phyloP scores from a whole-genome alignment of 2,797 vertebrate genomes.

The Gadopsis marmoratus region DNA sequence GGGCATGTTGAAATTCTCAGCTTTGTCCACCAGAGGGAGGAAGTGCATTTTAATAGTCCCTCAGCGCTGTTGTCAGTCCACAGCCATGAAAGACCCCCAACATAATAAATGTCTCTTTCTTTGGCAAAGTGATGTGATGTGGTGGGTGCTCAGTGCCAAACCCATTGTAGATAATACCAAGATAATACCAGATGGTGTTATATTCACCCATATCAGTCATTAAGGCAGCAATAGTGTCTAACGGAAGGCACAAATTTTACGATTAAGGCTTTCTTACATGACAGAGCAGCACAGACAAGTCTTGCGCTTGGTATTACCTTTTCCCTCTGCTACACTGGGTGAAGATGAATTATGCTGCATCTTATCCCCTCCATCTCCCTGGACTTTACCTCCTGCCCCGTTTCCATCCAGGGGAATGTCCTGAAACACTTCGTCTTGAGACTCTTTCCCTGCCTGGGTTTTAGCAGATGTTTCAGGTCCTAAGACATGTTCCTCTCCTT shows the following conservation, averaged over 20 bases:
- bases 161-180: not conserved
- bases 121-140: constrained; percentile 33
- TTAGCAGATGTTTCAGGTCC: constrained; percentile 18
- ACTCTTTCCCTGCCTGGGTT: constrained; percentile 20
- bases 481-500: constrained; percentile 72
- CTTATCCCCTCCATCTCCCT: constrained; percentile 32
- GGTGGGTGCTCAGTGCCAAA: constrained; percentile 7
- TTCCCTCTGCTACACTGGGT: constrained; percentile 34
- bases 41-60: constrained; percentile 50
- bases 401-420: constrained; percentile 64
- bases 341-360: constrained; percentile 19
- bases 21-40: constrained; percentile 70
- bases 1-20: constrained; percentile 31
- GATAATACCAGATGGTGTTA: not conserved
- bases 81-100: constrained; percentile 3
- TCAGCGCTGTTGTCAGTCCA: not conserved
- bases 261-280: constrained; percentile 71
- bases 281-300: constrained; percentile 82
- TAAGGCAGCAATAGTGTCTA: not conserved
- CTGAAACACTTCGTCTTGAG: constrained; percentile 43
- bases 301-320: constrained; percentile 63
- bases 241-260: constrained; percentile 9
- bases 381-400: constrained; percentile 29
- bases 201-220: constrained; percentile 13
- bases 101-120: constrained; percentile 19